Percentiles rank a stretch among this genome's conserved stretches.
These are phyloP conservation scores for Scalopus aquaticus DNA, from an alignment of 2,113 vertebrate genomes.

Conservation along the genomic window DNA sequence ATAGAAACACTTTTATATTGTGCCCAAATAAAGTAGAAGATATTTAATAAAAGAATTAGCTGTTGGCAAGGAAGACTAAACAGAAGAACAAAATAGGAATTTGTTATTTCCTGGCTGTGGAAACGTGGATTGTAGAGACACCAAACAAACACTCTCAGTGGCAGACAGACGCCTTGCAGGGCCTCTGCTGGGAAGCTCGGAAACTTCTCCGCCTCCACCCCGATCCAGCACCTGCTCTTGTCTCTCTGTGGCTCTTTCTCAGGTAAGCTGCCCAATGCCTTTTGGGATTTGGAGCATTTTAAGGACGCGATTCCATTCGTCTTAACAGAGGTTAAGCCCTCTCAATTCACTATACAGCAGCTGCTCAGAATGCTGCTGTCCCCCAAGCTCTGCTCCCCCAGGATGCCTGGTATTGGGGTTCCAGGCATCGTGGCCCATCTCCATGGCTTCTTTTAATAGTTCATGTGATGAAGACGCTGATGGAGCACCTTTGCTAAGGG, in stretches of 20 bases:
- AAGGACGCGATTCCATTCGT: not conserved
- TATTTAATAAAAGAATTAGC: not conserved
- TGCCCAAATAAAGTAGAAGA: not conserved
- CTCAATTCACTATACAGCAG: not conserved
- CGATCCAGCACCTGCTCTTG: not conserved
- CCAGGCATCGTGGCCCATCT: rapidly evolving
- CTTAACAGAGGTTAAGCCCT: not conserved
- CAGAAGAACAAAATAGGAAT: not conserved
- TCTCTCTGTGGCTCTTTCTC: no score
- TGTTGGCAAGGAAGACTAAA: not conserved
- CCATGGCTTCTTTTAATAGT: not conserved
- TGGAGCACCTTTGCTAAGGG: not conserved
- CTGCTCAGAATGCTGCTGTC: not conserved
- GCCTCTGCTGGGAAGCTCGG: not conserved
- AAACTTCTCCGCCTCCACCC: not conserved
- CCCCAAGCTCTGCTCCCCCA: not conserved
- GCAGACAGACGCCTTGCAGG: not conserved
- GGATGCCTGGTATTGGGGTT: rapidly evolving
- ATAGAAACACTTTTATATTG: not conserved
- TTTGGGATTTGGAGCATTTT: not conserved
- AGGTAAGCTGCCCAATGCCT: not conserved
- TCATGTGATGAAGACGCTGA: not conserved
- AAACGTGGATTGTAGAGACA: not conserved
- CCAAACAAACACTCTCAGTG: not conserved
- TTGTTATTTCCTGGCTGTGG: not conserved